A percentile compares a stretch with the other conserved stretches of the same genome.
Evolutionary conservation across 2,888 invertebrate species (phyloP).

Genomic region (Pelosia muscerda): DNA sequence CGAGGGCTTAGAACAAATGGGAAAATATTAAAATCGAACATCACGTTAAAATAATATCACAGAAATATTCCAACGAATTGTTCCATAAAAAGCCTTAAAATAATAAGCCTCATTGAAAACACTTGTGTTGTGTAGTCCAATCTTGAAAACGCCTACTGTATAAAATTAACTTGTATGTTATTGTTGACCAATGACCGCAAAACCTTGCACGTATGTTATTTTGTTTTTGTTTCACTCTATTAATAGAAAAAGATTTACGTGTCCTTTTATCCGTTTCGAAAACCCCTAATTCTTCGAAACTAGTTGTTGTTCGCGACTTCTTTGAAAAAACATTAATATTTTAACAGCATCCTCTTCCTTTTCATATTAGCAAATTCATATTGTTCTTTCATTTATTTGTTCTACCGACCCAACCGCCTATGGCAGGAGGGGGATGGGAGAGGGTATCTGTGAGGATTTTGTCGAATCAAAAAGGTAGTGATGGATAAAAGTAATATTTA

Average conservation of each 20-base stretch:
- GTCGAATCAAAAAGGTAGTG: too few species aligned
- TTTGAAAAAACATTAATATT: not conserved
- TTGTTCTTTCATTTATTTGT: too few species aligned
- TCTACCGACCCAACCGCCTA: too few species aligned
- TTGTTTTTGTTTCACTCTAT: not conserved
- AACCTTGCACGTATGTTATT: constrained; percentile 9
- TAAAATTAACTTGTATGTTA: not conserved
- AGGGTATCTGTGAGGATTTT: too few species aligned
- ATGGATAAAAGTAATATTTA: too few species aligned
- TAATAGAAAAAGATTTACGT: constrained; percentile 3
- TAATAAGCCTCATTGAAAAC: not conserved
- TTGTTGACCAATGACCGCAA: constrained; percentile 4
- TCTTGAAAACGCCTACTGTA: not conserved
- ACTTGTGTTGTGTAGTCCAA: not conserved
- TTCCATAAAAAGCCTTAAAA: too few species aligned
- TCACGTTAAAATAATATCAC: too few species aligned
- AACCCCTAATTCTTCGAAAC: not conserved
- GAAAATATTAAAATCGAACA: too few species aligned
- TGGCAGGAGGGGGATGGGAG: too few species aligned
- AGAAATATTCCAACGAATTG: too few species aligned
- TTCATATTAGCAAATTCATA: not conserved
- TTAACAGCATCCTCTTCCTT: not conserved
- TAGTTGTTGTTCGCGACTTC: not conserved
- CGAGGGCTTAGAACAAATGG: too few species aligned
- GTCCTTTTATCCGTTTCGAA: not conserved